These are phyloP conservation scores for Aphelocoma californica DNA, from an alignment of 2,797 vertebrate species.

Conservation along the genomic window DNA sequence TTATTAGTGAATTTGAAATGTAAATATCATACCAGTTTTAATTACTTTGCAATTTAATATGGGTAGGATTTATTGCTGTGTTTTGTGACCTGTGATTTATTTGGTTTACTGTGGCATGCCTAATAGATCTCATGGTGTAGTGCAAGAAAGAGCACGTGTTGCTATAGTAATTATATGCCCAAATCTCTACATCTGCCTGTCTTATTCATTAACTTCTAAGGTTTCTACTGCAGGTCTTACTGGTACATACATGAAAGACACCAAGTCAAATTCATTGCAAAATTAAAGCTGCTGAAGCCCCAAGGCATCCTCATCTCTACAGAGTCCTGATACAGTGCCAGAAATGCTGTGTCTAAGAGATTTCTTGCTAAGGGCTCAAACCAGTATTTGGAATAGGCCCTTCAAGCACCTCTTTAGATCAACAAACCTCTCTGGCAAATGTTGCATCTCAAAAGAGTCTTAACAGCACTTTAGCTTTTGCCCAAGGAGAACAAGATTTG, in stretches of 20 bases:
- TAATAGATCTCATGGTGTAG: slow-evolving; percentile 35
- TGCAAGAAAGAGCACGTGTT: slow-evolving; percentile 13
- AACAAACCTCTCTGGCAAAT: slow-evolving; percentile 10
- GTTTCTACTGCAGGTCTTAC: slow-evolving; percentile 2
- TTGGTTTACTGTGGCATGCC: slow-evolving; percentile 35
- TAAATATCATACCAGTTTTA: slow-evolving; percentile 35
- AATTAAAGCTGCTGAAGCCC: slow-evolving; percentile 22
- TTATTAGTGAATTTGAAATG: slow-evolving; percentile 39
- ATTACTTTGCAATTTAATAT: slow-evolving; percentile 46
- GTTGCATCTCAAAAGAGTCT: not conserved
- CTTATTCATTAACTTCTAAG: slow-evolving; percentile 44
- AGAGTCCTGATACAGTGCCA: not conserved
- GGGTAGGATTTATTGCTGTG: slow-evolving; percentile 27
- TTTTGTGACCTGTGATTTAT: slow-evolving; percentile 56
- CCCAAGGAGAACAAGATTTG: not conserved
- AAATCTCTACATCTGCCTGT: slow-evolving; percentile 36
- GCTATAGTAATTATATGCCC: slow-evolving; percentile 40
- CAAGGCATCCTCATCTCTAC: not conserved
- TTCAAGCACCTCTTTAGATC: slow-evolving; percentile 7
- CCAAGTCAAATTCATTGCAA: slow-evolving; percentile 11
- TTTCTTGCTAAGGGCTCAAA: slow-evolving; percentile 15
- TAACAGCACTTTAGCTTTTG: not conserved
- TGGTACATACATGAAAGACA: slow-evolving; percentile 24
- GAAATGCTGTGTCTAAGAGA: not conserved
- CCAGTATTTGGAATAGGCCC: not conserved